Percentiles rank a stretch among this genome's conserved stretches.
These are phyloP conservation scores for Aricia artaxerxes DNA, from an alignment of 2,888 invertebrate species.

Conservation along the genomic window DNA sequence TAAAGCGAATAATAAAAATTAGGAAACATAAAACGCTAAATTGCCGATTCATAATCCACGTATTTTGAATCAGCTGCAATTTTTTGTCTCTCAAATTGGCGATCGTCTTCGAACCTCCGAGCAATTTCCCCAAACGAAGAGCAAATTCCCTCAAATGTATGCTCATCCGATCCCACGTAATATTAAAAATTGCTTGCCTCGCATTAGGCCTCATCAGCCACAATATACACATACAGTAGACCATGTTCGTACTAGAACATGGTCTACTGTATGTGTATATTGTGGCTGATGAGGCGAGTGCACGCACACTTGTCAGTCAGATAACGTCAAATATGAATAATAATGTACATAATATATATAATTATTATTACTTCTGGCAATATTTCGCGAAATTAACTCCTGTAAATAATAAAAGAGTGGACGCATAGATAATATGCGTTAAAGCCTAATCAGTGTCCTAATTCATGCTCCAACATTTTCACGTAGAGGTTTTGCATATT, in stretches of 20 bases:
- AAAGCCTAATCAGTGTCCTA: no score
- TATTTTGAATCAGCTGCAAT: not conserved
- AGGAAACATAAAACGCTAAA: not conserved
- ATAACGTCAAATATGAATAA: no score
- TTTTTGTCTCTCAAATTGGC: not conserved
- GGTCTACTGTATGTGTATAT: not conserved
- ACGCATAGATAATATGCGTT: no score
- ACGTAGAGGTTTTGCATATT: no score
- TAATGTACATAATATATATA: no score
- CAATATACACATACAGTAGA: not conserved
- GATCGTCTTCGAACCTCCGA: not conserved
- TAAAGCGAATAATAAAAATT: not conserved
- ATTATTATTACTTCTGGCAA: no score
- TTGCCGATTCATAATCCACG: not conserved
- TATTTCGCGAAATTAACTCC: no score
- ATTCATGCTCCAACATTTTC: no score
- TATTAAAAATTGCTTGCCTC: slow-evolving; percentile 24
- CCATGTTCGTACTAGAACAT: not conserved
- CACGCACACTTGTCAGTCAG: not conserved
- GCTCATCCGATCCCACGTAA: slow-evolving; percentile 12
- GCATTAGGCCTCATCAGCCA: slow-evolving; percentile 13
- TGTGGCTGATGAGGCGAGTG: slow-evolving; percentile 1
- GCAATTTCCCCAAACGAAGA: slow-evolving; percentile 9
- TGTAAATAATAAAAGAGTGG: no score
- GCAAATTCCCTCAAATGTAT: not conserved